These are phyloP conservation scores for Oryzias celebensis DNA, from an alignment of 2,113 vertebrate genomes.

Conservation along the genomic window DNA sequence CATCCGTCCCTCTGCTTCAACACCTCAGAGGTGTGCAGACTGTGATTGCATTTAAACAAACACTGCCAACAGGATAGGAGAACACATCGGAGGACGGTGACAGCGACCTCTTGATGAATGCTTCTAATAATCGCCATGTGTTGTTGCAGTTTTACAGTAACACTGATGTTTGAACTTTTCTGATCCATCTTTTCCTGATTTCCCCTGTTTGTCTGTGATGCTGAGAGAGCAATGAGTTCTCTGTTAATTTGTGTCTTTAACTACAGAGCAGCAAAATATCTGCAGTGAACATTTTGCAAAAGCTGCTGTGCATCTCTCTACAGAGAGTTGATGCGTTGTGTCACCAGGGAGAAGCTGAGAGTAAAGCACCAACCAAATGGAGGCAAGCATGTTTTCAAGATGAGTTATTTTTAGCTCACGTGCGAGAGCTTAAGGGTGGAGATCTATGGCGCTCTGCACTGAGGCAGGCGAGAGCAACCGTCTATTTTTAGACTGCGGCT, in stretches of 20 bases:
- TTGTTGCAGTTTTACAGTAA: not conserved
- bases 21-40: conserved; percentile 7
- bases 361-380: not conserved
- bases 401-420: conserved; percentile 80
- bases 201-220: not conserved
- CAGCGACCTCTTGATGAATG: no score
- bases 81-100: not conserved
- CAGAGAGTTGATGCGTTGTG: conserved; percentile 38
- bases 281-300: conserved; percentile 24
- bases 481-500: conserved; percentile 79
- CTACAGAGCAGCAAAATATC: conserved; percentile 21
- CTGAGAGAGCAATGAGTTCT: conserved; percentile 4
- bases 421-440: conserved; percentile 67
- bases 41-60: not conserved
- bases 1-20: not conserved
- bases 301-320: conserved; percentile 33
- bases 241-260: not conserved
- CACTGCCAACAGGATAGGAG: not conserved
- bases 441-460: conserved; percentile 54
- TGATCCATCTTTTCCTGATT: not conserved
- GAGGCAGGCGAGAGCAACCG: conserved; percentile 62
- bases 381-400: conserved; percentile 24
- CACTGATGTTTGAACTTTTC: not conserved
- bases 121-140: not conserved
- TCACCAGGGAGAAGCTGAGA: conserved; percentile 48